phyloP scores from a whole-genome alignment of 64 coral and sea anemone genomes.

The Trachythela sp. region DNA sequence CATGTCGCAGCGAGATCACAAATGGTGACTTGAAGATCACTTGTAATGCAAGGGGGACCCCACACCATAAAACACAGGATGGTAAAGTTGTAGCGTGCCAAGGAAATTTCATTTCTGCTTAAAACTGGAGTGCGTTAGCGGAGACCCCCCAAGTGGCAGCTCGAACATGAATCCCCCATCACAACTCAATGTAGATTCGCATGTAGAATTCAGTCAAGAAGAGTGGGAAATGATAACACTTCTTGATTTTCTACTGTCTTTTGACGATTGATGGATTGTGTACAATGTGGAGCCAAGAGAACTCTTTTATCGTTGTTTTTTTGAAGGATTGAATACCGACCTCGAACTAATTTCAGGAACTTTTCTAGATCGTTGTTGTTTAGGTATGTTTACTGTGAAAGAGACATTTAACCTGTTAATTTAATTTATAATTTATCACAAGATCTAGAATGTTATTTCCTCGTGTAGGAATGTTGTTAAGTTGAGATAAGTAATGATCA shows the following conservation, averaged over 20 bases:
- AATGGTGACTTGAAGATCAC: conserved; percentile 44
- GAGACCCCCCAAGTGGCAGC: conserved; percentile 39
- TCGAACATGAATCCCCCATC: conserved; percentile 31
- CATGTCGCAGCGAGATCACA: conserved; percentile 24
- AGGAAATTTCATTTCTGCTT: conserved; percentile 54
- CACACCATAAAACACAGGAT: conserved; percentile 55
- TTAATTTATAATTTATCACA: no score
- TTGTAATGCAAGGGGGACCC: conserved; percentile 43
- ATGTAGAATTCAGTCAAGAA: conserved; percentile 31
- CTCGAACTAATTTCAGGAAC: no score
- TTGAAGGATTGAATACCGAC: no score
- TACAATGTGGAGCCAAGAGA: no score
- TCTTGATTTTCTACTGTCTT: conserved; percentile 41
- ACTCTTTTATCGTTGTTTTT: no score
- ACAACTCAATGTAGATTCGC: conserved; percentile 26
- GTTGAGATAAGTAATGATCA: no score
- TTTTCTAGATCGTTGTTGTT: no score
- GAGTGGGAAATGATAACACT: conserved; percentile 51
- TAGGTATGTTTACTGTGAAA: no score
- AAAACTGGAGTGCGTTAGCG: conserved; percentile 50
- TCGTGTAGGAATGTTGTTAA: neutral
- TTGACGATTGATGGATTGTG: neutral
- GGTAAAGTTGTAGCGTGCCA: conserved; percentile 52
- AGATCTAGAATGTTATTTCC: neutral
- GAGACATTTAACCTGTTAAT: no score